These are phyloP conservation scores for Eubasilissa regina DNA, from an alignment of 1,140 invertebrate genomes.

Conservation along the genomic window DNA sequence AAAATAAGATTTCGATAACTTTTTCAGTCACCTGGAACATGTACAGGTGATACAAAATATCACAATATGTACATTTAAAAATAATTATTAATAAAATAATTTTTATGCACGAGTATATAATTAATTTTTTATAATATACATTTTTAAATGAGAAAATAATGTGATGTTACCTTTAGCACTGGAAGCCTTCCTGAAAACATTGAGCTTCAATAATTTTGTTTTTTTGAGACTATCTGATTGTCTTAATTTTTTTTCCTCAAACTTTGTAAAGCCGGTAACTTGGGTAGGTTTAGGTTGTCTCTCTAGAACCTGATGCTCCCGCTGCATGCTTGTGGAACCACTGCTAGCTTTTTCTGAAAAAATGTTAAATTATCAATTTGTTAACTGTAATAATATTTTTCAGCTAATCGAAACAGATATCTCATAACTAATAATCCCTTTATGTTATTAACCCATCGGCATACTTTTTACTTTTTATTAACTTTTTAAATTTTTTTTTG, in stretches of 20 bases:
- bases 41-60: too few species aligned
- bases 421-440: too few species aligned
- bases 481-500: too few species aligned
- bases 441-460: too few species aligned
- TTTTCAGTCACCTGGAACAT: too few species aligned
- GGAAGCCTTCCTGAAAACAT: slow-evolving; percentile 83
- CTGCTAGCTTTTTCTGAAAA: slow-evolving; percentile 51
- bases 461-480: too few species aligned
- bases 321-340: slow-evolving; percentile 25
- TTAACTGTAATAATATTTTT: background rate
- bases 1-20: too few species aligned
- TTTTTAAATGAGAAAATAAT: too few species aligned
- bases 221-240: slow-evolving; percentile 84
- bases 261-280: slow-evolving; percentile 79
- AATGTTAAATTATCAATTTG: background rate
- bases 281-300: slow-evolving; percentile 51
- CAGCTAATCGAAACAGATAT: background rate
- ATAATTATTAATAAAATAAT: too few species aligned
- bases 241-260: slow-evolving; percentile 90
- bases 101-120: background rate
- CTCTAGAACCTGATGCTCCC: slow-evolving; percentile 55
- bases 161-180: slow-evolving; percentile 72
- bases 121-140: background rate
- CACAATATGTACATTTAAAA: too few species aligned
- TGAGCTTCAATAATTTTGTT: slow-evolving; percentile 83